Evolutionary conservation across 1,140 invertebrate species (phyloP).

Genomic region (Manduca sexta): DNA sequence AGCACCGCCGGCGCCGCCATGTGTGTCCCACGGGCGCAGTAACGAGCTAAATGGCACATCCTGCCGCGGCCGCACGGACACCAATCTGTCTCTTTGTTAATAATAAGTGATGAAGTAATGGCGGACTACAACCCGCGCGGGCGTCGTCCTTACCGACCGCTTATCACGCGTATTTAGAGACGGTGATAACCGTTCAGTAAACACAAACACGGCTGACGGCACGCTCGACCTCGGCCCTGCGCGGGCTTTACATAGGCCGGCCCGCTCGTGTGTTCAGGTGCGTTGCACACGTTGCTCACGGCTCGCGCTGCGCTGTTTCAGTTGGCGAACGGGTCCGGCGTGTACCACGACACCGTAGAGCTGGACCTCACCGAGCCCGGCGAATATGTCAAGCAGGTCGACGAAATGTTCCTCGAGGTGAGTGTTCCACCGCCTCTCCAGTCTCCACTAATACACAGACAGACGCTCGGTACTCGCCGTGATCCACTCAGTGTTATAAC

Average conservation of each 20-base stretch:
- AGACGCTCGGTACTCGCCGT: too few relatives aligned
- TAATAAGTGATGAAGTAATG: not conserved
- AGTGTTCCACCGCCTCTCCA: not conserved
- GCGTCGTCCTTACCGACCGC: not conserved
- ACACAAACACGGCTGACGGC: slow-evolving; percentile 1
- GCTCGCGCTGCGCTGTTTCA: slow-evolving; percentile 8
- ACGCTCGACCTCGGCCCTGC: not conserved
- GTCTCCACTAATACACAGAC: too few relatives aligned
- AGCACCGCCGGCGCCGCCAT: slow-evolving; percentile 23
- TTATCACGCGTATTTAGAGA: not conserved
- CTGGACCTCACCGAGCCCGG: slow-evolving; percentile 4
- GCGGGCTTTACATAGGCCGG: not conserved
- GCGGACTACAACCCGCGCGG: not conserved
- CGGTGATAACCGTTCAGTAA: not conserved
- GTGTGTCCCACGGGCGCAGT: slow-evolving; percentile 12
- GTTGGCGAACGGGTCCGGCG: slow-evolving; percentile 22
- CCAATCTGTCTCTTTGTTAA: too few relatives aligned
- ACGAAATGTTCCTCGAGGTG: slow-evolving; percentile 34
- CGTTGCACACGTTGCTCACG: not conserved
- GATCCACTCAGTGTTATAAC: too few relatives aligned
- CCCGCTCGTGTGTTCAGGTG: not conserved
- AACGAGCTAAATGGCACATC: not conserved
- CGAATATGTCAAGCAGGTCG: slow-evolving; percentile 18
- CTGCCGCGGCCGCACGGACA: too few relatives aligned
- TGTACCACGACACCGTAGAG: slow-evolving; percentile 24